Conservation (phyloP, 2,797 vertebrate genomes). For the Erpetoichthys calabaricus region DNA sequence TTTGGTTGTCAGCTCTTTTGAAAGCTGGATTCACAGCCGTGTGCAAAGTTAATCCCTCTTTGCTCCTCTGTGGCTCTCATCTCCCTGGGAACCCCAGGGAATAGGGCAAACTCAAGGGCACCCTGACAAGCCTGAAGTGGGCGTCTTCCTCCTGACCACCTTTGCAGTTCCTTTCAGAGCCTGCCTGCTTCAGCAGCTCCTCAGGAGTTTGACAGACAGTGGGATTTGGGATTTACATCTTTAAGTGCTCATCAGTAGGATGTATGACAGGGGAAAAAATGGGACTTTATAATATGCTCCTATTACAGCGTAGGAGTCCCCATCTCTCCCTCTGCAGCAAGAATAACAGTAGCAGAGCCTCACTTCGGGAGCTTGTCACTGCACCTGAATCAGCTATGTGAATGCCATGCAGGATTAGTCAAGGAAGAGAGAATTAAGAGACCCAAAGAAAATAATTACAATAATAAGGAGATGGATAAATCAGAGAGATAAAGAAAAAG, state of each 20-base stretch:
- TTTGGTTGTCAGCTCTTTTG: slow-evolving; percentile 70
- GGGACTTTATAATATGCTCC: slow-evolving; percentile 38
- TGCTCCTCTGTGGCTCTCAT: slow-evolving; percentile 53
- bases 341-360: too few relatives aligned
- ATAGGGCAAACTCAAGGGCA: slow-evolving; percentile 20
- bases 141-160: slow-evolving; percentile 21
- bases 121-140: slow-evolving; percentile 26
- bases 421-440: too few relatives aligned
- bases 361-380: slow-evolving; percentile 18
- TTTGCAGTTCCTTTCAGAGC: slow-evolving; percentile 21
- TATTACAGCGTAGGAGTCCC: slow-evolving; percentile 10
- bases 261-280: slow-evolving; percentile 56
- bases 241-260: slow-evolving; percentile 47
- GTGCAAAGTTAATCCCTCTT: slow-evolving; percentile 71
- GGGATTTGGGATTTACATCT: slow-evolving; percentile 39
- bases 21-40: slow-evolving; percentile 66
- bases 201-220: slow-evolving; percentile 40
- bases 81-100: slow-evolving; percentile 61
- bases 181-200: slow-evolving; percentile 21
- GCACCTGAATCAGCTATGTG: slow-evolving; percentile 28
- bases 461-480: too few relatives aligned
- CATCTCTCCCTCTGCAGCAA: too few relatives aligned
- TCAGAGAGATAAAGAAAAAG: too few relatives aligned
- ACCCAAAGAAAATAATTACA: too few relatives aligned
- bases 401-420: slow-evolving; percentile 18